Evolutionary conservation across 1,140 invertebrate species (phyloP).

Genomic region (Drosophila fuyamai): DNA sequence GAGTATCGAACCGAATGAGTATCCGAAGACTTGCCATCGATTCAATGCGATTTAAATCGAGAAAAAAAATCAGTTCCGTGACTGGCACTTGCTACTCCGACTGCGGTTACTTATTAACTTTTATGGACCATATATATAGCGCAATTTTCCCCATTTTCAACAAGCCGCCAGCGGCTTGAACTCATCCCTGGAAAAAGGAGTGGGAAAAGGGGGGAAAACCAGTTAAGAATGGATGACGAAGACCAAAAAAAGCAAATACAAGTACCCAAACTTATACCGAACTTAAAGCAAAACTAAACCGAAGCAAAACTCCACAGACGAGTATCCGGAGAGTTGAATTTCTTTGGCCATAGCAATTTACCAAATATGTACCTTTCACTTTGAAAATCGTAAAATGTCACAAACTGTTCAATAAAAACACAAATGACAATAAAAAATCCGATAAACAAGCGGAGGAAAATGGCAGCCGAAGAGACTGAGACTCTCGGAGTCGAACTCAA

Average conservation of each 20-base stretch:
- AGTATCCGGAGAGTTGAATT: conserved; percentile 31
- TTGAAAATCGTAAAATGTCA: conserved; percentile 77
- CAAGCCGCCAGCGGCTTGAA: conserved; percentile 17
- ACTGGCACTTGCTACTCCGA: conserved; percentile 35
- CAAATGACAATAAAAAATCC: conserved; percentile 70
- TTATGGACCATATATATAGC: conserved; percentile 51
- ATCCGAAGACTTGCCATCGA: conserved; percentile 9
- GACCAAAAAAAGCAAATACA: conserved; percentile 3
- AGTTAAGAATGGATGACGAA: conserved; percentile 39
- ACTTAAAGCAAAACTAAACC: conserved; percentile 23
- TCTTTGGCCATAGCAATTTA: conserved; percentile 66
- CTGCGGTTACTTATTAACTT: conserved; percentile 54
- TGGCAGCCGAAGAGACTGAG: conserved; percentile 16
- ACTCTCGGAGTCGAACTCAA: conserved; percentile 8
- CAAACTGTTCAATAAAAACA: conserved; percentile 75
- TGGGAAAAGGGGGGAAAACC: conserved; percentile 29
- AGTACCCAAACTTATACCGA: conserved; percentile 5
- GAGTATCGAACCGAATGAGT: neutral
- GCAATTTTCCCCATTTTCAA: conserved; percentile 50
- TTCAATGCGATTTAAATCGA: neutral
- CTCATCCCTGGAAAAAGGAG: conserved; percentile 7
- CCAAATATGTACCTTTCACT: conserved; percentile 77
- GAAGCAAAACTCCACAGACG: conserved; percentile 8
- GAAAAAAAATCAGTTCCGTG: conserved; percentile 11
- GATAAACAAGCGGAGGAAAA: conserved; percentile 62